These are phyloP conservation scores for Scolopax mira DNA, from an alignment of 2,113 vertebrate genomes.

Conservation along the genomic window DNA sequence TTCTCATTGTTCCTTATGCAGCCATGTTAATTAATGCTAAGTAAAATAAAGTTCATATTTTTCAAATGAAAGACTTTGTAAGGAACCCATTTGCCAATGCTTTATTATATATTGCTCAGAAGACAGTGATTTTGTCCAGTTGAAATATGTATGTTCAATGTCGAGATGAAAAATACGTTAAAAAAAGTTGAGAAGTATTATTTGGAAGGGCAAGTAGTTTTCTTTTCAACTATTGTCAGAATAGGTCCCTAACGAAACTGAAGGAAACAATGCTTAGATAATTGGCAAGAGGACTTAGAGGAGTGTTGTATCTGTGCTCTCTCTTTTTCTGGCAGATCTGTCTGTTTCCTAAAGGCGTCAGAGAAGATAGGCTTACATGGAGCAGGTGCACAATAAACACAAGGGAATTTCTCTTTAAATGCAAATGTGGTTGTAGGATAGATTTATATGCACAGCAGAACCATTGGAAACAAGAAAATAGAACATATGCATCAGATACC, in stretches of 20 bases:
- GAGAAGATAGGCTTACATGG: slow-evolving; percentile 11
- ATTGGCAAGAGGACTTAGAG: slow-evolving; percentile 8
- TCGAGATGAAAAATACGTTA: slow-evolving; percentile 1
- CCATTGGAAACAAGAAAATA: slow-evolving; percentile 8
- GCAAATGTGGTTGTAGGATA: slow-evolving; percentile 23
- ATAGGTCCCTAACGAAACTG: slow-evolving; percentile 10
- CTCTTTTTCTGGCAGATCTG: slow-evolving; percentile 25
- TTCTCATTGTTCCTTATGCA: background rate
- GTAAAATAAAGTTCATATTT: background rate
- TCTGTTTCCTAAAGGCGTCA: slow-evolving; percentile 22
- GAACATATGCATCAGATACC: slow-evolving; percentile 14
- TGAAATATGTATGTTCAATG: background rate
- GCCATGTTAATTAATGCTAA: background rate
- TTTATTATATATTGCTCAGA: background rate
- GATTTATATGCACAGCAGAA: slow-evolving; percentile 8
- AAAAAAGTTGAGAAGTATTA: background rate
- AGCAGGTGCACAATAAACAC: slow-evolving; percentile 64
- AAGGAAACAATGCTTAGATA: slow-evolving; percentile 38
- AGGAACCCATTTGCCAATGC: background rate
- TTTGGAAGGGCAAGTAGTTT: background rate
- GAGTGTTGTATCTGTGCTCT: background rate
- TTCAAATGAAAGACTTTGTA: background rate
- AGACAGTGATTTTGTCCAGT: background rate
- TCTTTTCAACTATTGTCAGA: background rate
- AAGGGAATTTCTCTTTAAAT: slow-evolving; percentile 49